Base-by-base conservation (phyloP, 2,888 invertebrate genomes). In the Bellardia pandia region DNA sequence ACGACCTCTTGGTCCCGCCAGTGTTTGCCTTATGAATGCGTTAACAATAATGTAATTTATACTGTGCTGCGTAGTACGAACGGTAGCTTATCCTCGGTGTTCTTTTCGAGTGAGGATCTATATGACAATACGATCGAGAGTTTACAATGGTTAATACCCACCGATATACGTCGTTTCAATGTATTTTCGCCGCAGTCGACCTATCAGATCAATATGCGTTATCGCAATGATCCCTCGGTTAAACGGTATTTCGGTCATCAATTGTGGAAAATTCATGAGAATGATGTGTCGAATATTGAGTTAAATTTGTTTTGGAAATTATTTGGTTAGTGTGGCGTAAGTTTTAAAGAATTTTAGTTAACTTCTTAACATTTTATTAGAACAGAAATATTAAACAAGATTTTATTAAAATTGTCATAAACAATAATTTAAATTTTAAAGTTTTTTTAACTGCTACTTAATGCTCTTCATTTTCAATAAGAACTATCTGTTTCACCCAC, bases 181-280 rank as follows among this genome's bases (percentile, higher is more conserved):
- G 87, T 92, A 9, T 78, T 91, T 1, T 92, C 92, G n/a, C 89
- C 92, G 2, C 89, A 89, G 30, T 91, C 92, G 0, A 88, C 90
- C 4, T 92, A 90, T 86, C 92, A 92, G 79, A 92, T 92, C 23
- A 92, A 92, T 90, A 87, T 89, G 82, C 91, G 91, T 5, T 92
- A 91, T 86, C 91, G 92, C 23, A 92, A 88, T 37, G 82, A 88
- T 62, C 87, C 88, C 11, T 86, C 90, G 3, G 91, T 91, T 76
- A 86, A 85, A 16, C 91, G 92, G 2, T 93, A 93, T 75, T 89
- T 88, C 40, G 97, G 97, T 5, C 95, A 96, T 64, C 97, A 97
- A 93, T 92, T 97, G 72, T 96, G 97, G 96, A 95, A 96, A 91
- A 95, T 97, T 37, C 93, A 93, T 72, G 92, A 91, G 85, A 92